Evolutionary conservation across 2,797 vertebrate genomes (phyloP), one percentile per base, ranked within the genome.

Genomic region (Squalus acanthias): DNA sequence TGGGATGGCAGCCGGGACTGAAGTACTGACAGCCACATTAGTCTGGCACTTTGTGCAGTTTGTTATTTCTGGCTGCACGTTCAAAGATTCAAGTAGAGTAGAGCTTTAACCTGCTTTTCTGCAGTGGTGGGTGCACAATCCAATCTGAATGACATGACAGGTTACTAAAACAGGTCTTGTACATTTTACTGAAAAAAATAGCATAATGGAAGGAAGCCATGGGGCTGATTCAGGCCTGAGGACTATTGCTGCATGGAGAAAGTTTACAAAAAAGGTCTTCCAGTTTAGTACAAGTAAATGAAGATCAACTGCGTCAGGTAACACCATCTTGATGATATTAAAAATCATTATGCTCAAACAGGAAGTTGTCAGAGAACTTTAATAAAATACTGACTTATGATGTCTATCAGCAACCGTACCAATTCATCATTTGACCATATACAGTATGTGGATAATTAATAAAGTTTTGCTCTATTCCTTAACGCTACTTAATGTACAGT

Each of bases 41-140:
- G 17, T 60, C n/a, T 92, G 10, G 85, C 0, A 2, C 9, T 0
- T 5, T 6, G 39, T 72, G 89, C 82, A 85, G 50, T 79, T 4
- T 39, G 6, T 96, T 96, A 96, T 33, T 33, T 89, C 74, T 96
- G 70, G 70, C 74, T 96, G n/a, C 29, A 46, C 26, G 63, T 65
- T 67, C 15, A 24, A 93, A 67, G 33, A 65, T 93, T 67, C 63
- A 69, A 69, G n/a, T 65, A 67, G 17, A 91, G 26, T 26, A 57
- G 87, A 91, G 22, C 0, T 33, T 91, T 91, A 63, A 91, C 57
- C 29, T 92, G 89, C 57, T 39, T 69, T 94, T 69, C 92, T 69
- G 1, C n/a, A 69, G 5, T 69, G n/a, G 1, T 94, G n/a, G 29
- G 1, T 69, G 63, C n/a, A 17, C 50, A n/a, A 10, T 65, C 63